A percentile compares a stretch with the other conserved stretches of the same genome.
phyloP scores from a whole-genome alignment of 2,797 vertebrate genomes.

The Liasis olivaceus region DNA sequence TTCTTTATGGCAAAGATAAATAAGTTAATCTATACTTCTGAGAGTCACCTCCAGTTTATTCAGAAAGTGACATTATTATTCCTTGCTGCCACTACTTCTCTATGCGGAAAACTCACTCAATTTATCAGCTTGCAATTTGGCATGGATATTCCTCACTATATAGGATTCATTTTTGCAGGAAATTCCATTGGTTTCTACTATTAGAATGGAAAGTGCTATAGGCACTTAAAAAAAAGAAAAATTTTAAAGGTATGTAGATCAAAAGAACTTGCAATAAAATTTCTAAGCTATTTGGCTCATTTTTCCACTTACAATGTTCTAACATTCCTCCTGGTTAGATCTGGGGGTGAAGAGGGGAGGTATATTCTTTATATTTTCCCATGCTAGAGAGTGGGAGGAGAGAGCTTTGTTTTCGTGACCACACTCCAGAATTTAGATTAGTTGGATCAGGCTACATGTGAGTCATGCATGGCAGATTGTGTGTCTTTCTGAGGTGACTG shows the following conservation, averaged over 20 bases:
- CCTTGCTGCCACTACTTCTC: background rate
- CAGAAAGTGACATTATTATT: background rate
- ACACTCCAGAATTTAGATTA: background rate
- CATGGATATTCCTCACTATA: background rate
- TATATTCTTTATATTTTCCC: background rate
- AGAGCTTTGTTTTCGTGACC: background rate
- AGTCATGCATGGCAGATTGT: background rate
- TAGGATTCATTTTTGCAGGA: background rate
- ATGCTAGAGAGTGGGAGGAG: background rate
- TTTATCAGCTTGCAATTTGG: background rate
- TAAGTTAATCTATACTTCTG: background rate
- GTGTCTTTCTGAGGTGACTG: background rate
- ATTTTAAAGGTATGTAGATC: background rate
- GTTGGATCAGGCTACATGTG: background rate
- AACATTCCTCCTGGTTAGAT: background rate
- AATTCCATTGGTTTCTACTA: background rate
- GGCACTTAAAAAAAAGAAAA: background rate
- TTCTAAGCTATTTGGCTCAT: background rate
- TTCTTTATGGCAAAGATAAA: background rate
- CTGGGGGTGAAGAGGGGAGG: background rate
- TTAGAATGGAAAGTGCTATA: background rate
- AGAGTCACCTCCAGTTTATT: background rate
- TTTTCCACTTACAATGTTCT: background rate
- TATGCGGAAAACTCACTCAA: background rate
- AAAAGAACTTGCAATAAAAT: background rate